Conservation (phyloP, 1,140 invertebrate genomes). For the Hyles vespertilio region DNA sequence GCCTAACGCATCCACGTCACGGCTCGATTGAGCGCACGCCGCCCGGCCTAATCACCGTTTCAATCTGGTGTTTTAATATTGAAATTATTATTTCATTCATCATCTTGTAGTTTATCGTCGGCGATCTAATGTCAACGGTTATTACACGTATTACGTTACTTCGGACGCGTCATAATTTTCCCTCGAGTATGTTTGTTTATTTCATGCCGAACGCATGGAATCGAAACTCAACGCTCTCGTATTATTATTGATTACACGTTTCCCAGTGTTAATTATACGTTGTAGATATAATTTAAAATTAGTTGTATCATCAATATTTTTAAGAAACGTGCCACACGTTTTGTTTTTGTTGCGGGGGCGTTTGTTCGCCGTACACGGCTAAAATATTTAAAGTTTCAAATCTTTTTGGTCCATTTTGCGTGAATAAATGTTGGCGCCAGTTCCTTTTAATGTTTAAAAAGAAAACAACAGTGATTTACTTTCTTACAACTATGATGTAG, state of each 20-base stretch:
- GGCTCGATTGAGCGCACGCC: conserved; percentile 37
- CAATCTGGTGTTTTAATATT: conserved; percentile 51
- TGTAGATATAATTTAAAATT: conserved; percentile 41
- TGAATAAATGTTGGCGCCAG: no score
- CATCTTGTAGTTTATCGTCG: conserved; percentile 58
- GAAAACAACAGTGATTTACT: no score
- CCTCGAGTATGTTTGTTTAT: conserved; percentile 55
- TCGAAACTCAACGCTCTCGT: conserved; percentile 40
- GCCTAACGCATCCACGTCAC: conserved; percentile 52
- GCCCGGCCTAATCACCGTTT: conserved; percentile 41
- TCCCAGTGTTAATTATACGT: conserved; percentile 45
- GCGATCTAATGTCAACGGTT: conserved; percentile 57
- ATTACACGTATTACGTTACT: conserved; percentile 67
- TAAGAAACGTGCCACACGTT: conserved; percentile 11
- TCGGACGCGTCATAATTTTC: conserved; percentile 54
- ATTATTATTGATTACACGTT: conserved; percentile 60
- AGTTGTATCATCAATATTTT: conserved; percentile 21
- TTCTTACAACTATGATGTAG: no score
- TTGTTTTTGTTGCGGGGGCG: neutral
- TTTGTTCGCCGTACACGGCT: neutral
- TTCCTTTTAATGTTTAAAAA: no score
- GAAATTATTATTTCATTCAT: conserved; percentile 66
- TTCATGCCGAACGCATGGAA: conserved; percentile 32
- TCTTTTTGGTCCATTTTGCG: no score
- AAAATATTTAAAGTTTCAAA: no score